phyloP scores from a whole-genome alignment of 2,888 invertebrate genomes.

The Ariolimax columbianus region DNA sequence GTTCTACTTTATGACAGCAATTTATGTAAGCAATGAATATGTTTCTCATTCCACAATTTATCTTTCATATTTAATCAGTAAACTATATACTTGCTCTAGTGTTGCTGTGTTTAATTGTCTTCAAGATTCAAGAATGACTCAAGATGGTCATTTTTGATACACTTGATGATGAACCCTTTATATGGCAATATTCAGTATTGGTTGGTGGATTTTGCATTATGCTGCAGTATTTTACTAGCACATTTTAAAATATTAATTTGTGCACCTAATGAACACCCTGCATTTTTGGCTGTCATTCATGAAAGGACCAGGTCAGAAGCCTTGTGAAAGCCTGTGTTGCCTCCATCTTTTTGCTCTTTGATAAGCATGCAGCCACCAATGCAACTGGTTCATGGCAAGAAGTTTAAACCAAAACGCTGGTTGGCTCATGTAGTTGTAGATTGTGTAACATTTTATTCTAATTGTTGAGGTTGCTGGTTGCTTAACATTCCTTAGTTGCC shows the following conservation, averaged over 20 bases:
- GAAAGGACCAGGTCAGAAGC: not conserved
- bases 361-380: not conserved
- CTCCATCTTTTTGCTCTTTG: not conserved
- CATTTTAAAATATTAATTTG: no score
- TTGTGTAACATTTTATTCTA: no score
- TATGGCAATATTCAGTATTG: no score
- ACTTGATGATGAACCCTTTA: not conserved
- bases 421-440: no score
- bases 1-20: not conserved
- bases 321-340: not conserved
- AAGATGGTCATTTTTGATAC: not conserved
- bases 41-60: not conserved
- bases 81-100: not conserved
- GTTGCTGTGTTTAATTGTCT: not conserved
- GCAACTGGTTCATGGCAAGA: not conserved
- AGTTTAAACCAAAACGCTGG: no score
- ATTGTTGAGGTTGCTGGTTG: no score
- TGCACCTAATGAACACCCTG: no score
- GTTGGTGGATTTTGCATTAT: no score
- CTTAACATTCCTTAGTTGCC: no score
- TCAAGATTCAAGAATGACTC: not conserved
- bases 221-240: no score
- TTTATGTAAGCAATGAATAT: not conserved
- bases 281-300: not conserved
- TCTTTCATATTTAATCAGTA: not conserved